These are phyloP conservation scores for Bimastos eiseni DNA, from an alignment of 2,888 invertebrate species.

Conservation along the genomic window DNA sequence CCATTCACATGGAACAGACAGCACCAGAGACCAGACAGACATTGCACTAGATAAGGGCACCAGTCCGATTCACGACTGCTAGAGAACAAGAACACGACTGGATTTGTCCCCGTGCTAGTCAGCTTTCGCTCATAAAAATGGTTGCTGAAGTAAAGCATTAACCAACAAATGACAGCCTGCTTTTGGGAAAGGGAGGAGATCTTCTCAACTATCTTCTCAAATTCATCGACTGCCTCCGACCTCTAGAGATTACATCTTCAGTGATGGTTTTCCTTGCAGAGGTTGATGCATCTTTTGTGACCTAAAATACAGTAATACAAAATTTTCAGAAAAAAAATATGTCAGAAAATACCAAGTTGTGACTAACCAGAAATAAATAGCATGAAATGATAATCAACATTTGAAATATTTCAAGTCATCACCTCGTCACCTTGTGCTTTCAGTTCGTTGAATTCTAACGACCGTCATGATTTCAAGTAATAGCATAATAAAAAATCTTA, in stretches of 20 bases:
- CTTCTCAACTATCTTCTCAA: background rate
- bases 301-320: background rate
- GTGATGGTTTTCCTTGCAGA: background rate
- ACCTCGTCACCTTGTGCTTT: no score
- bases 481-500: background rate
- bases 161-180: no score
- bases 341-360: background rate
- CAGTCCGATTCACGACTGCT: background rate
- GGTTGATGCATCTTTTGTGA: slow-evolving; percentile 19
- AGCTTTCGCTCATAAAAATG: background rate
- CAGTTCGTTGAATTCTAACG: no score
- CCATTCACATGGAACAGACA: background rate
- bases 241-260: background rate
- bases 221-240: background rate
- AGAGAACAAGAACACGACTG: background rate
- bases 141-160: background rate
- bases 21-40: slow-evolving; percentile 13
- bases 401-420: background rate
- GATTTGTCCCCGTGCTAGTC: background rate
- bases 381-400: background rate
- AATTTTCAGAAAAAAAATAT: background rate
- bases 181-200: background rate
- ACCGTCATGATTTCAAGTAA: no score
- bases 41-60: background rate
- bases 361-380: background rate